Conservation (phyloP, 2,797 vertebrate species). For the Intellagama lesueurii region DNA sequence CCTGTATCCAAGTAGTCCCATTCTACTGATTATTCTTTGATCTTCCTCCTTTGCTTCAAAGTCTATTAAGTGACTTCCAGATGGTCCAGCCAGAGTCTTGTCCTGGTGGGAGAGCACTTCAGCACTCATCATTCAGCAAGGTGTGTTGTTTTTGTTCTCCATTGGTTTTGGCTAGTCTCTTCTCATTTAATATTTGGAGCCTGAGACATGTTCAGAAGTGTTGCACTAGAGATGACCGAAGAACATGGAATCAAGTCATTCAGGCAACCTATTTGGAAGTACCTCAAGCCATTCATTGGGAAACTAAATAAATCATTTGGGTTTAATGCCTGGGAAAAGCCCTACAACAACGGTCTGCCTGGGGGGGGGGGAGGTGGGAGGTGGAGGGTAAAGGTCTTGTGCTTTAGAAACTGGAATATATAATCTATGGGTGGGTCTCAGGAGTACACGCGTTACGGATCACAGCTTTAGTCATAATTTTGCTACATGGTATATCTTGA, state of each 20-base stretch:
- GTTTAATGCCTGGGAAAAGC: background rate
- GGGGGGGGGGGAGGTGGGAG: background rate
- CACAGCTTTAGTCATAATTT: slow-evolving; percentile 44
- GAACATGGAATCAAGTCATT: background rate
- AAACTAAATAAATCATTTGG: background rate
- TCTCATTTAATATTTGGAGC: no score
- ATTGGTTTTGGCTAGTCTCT: no score
- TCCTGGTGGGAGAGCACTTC: no score
- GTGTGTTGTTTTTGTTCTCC: no score
- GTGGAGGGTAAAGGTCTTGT: background rate
- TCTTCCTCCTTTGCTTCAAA: no score
- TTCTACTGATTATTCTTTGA: no score
- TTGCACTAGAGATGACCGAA: background rate
- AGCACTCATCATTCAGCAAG: no score
- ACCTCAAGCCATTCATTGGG: background rate
- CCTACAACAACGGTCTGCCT: background rate
- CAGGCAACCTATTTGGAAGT: background rate
- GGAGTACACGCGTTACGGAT: slow-evolving; percentile 26
- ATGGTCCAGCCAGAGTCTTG: no score
- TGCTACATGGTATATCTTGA: slow-evolving; percentile 38
- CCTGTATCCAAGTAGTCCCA: no score
- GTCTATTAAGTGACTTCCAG: no score
- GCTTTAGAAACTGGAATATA: slow-evolving; percentile 7
- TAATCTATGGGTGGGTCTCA: slow-evolving; percentile 28
- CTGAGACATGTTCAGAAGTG: no score